Conservation (phyloP, 2,797 vertebrate genomes). For the Amphiprion clarkii region DNA sequence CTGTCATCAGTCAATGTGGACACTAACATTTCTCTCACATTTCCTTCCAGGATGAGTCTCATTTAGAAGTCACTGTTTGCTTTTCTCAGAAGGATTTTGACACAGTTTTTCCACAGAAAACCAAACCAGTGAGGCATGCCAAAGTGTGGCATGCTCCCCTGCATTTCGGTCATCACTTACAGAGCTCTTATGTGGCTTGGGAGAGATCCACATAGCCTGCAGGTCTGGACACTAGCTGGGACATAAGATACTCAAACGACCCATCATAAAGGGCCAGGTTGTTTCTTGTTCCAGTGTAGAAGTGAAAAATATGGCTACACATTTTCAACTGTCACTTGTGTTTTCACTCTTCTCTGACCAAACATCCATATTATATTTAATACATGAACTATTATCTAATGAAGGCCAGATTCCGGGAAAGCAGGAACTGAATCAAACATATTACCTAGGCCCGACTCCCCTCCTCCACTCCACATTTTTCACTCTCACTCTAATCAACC, state of each 20-base stretch:
- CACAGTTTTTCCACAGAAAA: conserved; percentile 62
- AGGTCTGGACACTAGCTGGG: conserved; percentile 45
- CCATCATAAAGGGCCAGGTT: conserved; percentile 39
- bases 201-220: conserved; percentile 47
- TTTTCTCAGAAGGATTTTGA: conserved; percentile 59
- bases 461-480: conserved; percentile 77
- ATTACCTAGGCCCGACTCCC: conserved; percentile 69
- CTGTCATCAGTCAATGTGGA: conserved; percentile 20
- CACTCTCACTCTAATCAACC: conserved; percentile 79
- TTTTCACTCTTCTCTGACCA: conserved; percentile 29
- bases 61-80: conserved; percentile 53
- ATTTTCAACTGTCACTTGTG: conserved; percentile 41
- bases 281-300: conserved; percentile 41
- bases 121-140: conserved; percentile 32
- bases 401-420: conserved; percentile 76
- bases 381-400: conserved; percentile 78
- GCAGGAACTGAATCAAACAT: conserved; percentile 67
- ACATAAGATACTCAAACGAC: conserved; percentile 46
- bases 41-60: conserved; percentile 43
- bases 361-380: conserved; percentile 72
- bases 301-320: conserved; percentile 29
- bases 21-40: conserved; percentile 42
- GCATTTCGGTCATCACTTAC: conserved; percentile 50
- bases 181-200: conserved; percentile 50
- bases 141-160: conserved; percentile 36